Conservation (phyloP, 2,113 vertebrate species). For the Anser brachyrhynchus region DNA sequence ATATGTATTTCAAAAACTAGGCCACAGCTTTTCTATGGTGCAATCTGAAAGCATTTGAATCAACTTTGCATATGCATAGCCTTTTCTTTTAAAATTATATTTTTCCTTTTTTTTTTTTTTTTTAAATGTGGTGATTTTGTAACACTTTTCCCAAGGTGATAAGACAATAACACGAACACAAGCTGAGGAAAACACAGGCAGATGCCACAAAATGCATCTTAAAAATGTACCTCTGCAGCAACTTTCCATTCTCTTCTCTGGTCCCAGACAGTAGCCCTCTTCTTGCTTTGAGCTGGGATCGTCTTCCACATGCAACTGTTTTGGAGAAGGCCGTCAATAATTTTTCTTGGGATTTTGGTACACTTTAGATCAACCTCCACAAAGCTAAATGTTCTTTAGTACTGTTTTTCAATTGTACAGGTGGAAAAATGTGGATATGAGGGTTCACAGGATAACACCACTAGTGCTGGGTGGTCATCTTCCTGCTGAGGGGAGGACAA, state of each 20-base stretch:
- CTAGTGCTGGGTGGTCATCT: background rate
- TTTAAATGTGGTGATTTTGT: background rate
- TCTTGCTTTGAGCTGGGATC: background rate
- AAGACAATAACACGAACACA: background rate
- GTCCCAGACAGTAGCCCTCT: background rate
- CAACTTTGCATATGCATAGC: conserved; percentile 69
- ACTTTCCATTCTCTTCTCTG: background rate
- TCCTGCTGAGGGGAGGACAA: background rate
- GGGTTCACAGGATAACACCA: background rate
- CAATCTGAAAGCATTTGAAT: conserved; percentile 73
- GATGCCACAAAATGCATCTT: background rate
- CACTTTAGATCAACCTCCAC: background rate
- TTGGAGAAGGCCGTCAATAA: background rate
- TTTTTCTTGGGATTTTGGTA: background rate
- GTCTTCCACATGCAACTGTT: background rate
- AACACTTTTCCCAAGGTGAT: conserved; percentile 46
- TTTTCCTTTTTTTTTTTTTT: conserved; percentile 2
- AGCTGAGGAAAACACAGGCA: conserved; percentile 2
- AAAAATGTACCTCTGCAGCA: background rate
- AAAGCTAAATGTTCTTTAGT: background rate
- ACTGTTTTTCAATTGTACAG: background rate
- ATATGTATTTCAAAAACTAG: conserved; percentile 73
- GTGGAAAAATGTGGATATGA: background rate
- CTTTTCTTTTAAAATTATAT: conserved; percentile 60
- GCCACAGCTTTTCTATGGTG: conserved; percentile 73